Evolutionary conservation across 2,797 vertebrate genomes (phyloP), one percentile per base, ranked within the genome.

Genomic region (Tinamus major): DNA sequence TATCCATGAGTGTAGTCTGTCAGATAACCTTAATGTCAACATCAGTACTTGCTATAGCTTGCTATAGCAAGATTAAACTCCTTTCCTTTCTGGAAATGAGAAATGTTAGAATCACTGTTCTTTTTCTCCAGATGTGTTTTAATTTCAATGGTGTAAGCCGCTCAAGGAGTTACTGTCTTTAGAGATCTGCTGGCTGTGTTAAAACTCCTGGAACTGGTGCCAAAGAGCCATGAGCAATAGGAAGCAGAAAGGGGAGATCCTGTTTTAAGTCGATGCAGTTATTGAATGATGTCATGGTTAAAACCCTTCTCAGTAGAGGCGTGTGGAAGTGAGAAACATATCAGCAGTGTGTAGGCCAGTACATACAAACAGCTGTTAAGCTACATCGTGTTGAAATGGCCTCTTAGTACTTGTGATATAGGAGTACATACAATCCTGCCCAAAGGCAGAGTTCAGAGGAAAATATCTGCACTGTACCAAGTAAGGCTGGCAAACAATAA

Each of bases 101-200:
- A 56, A 64, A 49, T 10, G 5, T 91, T 20, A 80, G 70, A 87
- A 84, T 10, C 5, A 4, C 23, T 24, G 15, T 90, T 91, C 91
- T 67, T 10, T 92, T 94, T 78, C 71, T 79, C 94, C 85, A 93
- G 94, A 89, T 53, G 87, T 93, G 90, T 92, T 92, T 87, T 77
- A 13, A 91, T 96, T 97, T 88, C 85, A 90, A 92, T 49, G 53
- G 31, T 51, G 59, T 93, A 83, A 90, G 64, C 71, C 81, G 91
- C 94, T 95, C 46, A 77, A 89, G 90, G 91, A 91, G 67, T 37
- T 81, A 75, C 87, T 96, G 94, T 92, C 92, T 96, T 95, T 95
- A 76, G 91, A 81, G 89, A 87, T 92, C 77, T 69, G 51, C 84
- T 97, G 58, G 48, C 56, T 94, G 90, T 12, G 39, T 89, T 69